Evolutionary conservation across 2,113 vertebrate genomes (phyloP).

Genomic region (Solea solea): DNA sequence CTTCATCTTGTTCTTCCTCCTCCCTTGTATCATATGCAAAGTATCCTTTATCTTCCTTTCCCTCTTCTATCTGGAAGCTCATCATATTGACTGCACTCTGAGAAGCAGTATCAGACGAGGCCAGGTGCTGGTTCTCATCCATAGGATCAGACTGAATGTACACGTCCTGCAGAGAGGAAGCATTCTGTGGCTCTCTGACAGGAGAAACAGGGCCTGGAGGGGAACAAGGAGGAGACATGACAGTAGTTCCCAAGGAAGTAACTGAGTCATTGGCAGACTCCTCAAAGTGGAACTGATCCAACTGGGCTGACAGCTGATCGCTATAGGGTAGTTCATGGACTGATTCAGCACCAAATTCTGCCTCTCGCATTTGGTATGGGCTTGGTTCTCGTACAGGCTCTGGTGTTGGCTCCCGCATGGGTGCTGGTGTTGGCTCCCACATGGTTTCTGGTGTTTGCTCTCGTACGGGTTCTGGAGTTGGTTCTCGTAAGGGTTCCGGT

Average conservation of each 20-base stretch:
- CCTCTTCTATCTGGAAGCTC: slow-evolving; percentile 44
- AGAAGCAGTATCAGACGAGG: slow-evolving; percentile 16
- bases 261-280: slow-evolving; percentile 39
- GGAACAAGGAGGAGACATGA: slow-evolving; percentile 81
- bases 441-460: slow-evolving; percentile 15
- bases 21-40: slow-evolving; percentile 22
- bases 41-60: slow-evolving; percentile 17
- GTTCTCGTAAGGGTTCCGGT: not conserved
- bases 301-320: slow-evolving; percentile 44
- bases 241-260: slow-evolving; percentile 74
- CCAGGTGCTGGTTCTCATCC: slow-evolving; percentile 36
- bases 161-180: slow-evolving; percentile 54
- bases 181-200: slow-evolving; percentile 48
- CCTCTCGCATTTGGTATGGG: slow-evolving; percentile 8
- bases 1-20: slow-evolving; percentile 29
- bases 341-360: slow-evolving; percentile 17
- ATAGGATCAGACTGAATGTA: slow-evolving; percentile 55
- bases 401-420: slow-evolving; percentile 15
- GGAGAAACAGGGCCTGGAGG: slow-evolving; percentile 63
- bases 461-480: not conserved
- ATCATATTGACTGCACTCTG: slow-evolving; percentile 38
- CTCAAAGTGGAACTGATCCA: slow-evolving; percentile 58
- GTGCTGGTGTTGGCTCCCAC: slow-evolving; percentile 15
- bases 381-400: slow-evolving; percentile 4
- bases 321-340: slow-evolving; percentile 20